These are phyloP conservation scores for Tortrix viridana DNA, from an alignment of 2,888 invertebrate genomes.

Conservation along the genomic window DNA sequence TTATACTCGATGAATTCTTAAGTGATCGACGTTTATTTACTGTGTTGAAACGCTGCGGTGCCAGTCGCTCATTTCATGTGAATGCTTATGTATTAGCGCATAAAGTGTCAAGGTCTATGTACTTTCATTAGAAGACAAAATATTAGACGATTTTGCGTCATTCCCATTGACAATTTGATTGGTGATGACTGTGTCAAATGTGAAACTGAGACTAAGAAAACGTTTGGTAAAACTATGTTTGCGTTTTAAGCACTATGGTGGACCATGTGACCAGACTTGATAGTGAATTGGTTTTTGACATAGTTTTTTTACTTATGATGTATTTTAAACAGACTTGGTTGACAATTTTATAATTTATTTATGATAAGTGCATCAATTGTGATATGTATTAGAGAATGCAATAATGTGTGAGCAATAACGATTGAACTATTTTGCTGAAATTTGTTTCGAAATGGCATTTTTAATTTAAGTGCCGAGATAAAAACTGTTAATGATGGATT, in stretches of 20 bases:
- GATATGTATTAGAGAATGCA: slow-evolving; percentile 73
- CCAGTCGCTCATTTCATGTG: slow-evolving; percentile 59
- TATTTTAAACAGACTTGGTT: slow-evolving; percentile 74
- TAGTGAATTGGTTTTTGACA: slow-evolving; percentile 80
- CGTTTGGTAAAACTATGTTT: slow-evolving; percentile 70
- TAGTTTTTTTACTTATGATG: slow-evolving; percentile 72
- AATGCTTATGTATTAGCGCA: slow-evolving; percentile 66
- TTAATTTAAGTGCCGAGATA: slow-evolving; percentile 56
- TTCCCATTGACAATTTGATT: slow-evolving; percentile 71
- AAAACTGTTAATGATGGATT: slow-evolving; percentile 45
- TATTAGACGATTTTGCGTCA: slow-evolving; percentile 65
- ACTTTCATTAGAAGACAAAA: slow-evolving; percentile 77
- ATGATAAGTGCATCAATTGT: slow-evolving; percentile 81
- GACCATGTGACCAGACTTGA: slow-evolving; percentile 78
- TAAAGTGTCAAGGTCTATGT: slow-evolving; percentile 71
- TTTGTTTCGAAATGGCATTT: slow-evolving; percentile 63
- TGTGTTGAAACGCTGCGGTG: slow-evolving; percentile 57
- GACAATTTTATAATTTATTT: slow-evolving; percentile 83
- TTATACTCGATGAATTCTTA: slow-evolving; percentile 52
- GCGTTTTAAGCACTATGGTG: slow-evolving; percentile 78
- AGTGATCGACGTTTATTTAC: slow-evolving; percentile 59
- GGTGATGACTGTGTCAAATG: slow-evolving; percentile 76
- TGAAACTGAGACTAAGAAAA: slow-evolving; percentile 68
- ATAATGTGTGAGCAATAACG: slow-evolving; percentile 62
- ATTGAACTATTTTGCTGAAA: slow-evolving; percentile 61